Evolutionary conservation across 2,888 invertebrate species (phyloP).

Genomic region (Drosophila phalerata): DNA sequence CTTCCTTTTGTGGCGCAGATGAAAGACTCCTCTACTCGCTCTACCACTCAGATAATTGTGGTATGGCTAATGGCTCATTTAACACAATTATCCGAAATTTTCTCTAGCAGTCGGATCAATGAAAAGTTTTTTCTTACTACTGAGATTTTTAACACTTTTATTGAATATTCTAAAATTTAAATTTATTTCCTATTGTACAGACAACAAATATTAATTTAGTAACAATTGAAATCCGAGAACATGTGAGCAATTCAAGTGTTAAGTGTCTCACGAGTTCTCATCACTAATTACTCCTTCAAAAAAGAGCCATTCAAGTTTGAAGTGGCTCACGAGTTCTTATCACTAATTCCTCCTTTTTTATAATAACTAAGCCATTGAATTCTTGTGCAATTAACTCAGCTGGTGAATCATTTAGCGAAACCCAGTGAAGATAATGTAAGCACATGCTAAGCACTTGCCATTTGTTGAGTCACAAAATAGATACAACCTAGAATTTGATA

Average conservation of each 20-base stretch:
- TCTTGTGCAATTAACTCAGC: background rate
- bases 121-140: background rate
- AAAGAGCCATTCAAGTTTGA: background rate
- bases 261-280: background rate
- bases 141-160: too few relatives aligned
- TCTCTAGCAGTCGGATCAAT: background rate
- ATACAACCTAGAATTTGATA: conserved; percentile 2
- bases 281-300: too few relatives aligned
- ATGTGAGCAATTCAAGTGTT: background rate
- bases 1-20: conserved; percentile 7
- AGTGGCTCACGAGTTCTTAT: background rate
- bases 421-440: background rate
- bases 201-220: background rate
- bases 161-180: background rate
- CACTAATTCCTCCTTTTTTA: background rate
- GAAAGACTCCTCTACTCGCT: background rate
- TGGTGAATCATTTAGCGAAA: conserved; percentile 10
- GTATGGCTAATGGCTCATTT: conserved; percentile 30
- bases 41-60: conserved; percentile 22
- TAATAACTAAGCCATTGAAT: background rate
- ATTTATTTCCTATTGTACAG: background rate
- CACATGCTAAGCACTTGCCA: background rate
- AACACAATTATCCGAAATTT: conserved; percentile 17
- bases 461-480: conserved; percentile 14
- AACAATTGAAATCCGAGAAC: background rate